Percentiles rank a stretch among this genome's conserved stretches.
Evolutionary conservation across 2,797 vertebrate genomes (phyloP).

Genomic region (Allobates femoralis): DNA sequence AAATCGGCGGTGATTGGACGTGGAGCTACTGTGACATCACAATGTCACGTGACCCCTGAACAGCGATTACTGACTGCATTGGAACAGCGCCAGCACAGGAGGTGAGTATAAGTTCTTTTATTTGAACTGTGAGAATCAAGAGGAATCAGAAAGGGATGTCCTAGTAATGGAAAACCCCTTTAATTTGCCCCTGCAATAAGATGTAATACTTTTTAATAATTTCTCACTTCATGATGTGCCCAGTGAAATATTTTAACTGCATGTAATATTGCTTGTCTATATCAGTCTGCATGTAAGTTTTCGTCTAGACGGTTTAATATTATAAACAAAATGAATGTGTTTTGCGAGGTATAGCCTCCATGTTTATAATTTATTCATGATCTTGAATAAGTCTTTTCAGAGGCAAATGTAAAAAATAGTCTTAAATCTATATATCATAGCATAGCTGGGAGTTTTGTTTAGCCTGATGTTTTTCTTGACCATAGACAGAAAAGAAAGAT

Average conservation of each 20-base stretch:
- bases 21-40: too few species aligned
- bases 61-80: too few species aligned
- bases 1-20: too few species aligned
- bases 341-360: neutral
- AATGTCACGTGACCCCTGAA: too few species aligned
- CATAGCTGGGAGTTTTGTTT: slow-evolving; percentile 58
- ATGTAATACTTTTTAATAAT: too few species aligned
- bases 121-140: too few species aligned
- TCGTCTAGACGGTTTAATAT: neutral
- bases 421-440: slow-evolving; percentile 5
- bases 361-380: neutral
- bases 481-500: slow-evolving; percentile 52
- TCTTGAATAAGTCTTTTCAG: neutral
- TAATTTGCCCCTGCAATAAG: too few species aligned
- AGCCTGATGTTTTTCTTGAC: slow-evolving; percentile 54
- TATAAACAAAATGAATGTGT: neutral
- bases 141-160: too few species aligned
- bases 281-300: neutral
- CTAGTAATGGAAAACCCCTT: too few species aligned
- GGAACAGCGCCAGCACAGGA: too few species aligned
- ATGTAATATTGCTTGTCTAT: neutral
- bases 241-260: neutral
- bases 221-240: neutral
- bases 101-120: too few species aligned
- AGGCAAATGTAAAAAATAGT: neutral